phyloP scores from a whole-genome alignment of 2,888 invertebrate species.

The Mycalesis mineus region DNA sequence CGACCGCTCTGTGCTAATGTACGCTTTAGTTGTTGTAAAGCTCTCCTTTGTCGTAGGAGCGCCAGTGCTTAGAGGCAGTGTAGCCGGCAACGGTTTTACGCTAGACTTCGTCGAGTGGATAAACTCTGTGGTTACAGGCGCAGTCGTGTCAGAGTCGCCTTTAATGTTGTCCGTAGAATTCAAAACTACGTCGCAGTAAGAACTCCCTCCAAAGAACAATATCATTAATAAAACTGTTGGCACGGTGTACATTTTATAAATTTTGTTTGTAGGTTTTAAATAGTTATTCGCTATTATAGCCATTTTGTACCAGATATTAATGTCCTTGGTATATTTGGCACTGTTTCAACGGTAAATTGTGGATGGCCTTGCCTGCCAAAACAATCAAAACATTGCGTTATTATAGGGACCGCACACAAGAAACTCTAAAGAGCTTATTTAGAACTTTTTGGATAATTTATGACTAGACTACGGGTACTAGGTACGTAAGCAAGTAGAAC shows the following conservation, averaged over 20 bases:
- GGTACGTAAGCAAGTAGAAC: no score
- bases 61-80: conserved; percentile 48
- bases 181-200: conserved; percentile 43
- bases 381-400: conserved; percentile 21
- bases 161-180: conserved; percentile 47
- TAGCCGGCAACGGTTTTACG: conserved; percentile 52
- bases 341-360: conserved; percentile 33
- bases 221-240: conserved; percentile 54
- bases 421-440: not conserved
- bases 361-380: conserved; percentile 35
- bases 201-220: conserved; percentile 45
- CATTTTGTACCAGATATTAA: conserved; percentile 21
- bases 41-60: conserved; percentile 59
- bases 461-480: no score
- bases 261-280: conserved; percentile 17
- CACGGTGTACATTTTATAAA: conserved; percentile 31
- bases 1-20: conserved; percentile 50
- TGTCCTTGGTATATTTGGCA: conserved; percentile 36
- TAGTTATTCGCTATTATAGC: conserved; percentile 20
- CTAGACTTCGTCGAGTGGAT: conserved; percentile 42
- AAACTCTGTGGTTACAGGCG: conserved; percentile 42
- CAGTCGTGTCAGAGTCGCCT: conserved; percentile 38
- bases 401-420: not conserved
- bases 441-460: not conserved
- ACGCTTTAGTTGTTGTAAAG: conserved; percentile 60